A percentile compares a stretch with the other conserved stretches of the same genome.
Conservation (phyloP, 2,797 vertebrate species). For the Bradypodion pumilum region DNA sequence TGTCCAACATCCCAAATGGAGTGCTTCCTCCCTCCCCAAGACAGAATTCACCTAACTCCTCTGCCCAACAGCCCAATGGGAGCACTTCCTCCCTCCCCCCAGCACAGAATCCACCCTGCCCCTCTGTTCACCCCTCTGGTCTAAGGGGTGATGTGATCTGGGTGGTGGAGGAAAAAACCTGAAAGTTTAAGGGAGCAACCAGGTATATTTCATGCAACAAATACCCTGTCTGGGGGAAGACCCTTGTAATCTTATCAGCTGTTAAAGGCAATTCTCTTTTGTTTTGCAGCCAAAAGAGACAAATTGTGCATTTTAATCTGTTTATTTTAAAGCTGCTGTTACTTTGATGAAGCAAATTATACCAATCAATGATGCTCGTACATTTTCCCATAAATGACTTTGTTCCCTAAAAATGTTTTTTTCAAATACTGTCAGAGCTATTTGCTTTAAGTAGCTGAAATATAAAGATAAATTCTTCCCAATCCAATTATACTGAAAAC, state of each 20-base stretch:
- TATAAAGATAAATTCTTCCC: not conserved
- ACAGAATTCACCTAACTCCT: not conserved
- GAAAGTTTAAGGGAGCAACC: too few relatives aligned
- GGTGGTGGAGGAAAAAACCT: too few relatives aligned
- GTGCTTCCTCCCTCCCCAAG: too few relatives aligned
- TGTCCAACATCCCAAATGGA: too few relatives aligned
- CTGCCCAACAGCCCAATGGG: too few relatives aligned
- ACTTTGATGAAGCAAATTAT: not conserved
- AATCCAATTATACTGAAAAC: conserved; percentile 8
- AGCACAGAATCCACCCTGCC: too few relatives aligned
- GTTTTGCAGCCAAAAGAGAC: not conserved
- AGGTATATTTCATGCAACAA: too few relatives aligned
- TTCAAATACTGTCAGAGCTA: not conserved
- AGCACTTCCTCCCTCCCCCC: too few relatives aligned
- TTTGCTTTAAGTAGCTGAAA: not conserved
- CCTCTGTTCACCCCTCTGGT: too few relatives aligned
- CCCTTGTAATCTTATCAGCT: not conserved
- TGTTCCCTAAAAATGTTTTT: not conserved
- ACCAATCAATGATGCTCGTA: not conserved
- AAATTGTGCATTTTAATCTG: not conserved
- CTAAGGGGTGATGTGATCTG: too few relatives aligned
- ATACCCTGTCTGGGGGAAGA: too few relatives aligned
- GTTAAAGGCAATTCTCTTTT: not conserved
- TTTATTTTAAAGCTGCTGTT: not conserved
- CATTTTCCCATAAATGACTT: not conserved